Base-by-base conservation (phyloP, 1,140 invertebrate species). In the Portunus trituberculatus region DNA sequence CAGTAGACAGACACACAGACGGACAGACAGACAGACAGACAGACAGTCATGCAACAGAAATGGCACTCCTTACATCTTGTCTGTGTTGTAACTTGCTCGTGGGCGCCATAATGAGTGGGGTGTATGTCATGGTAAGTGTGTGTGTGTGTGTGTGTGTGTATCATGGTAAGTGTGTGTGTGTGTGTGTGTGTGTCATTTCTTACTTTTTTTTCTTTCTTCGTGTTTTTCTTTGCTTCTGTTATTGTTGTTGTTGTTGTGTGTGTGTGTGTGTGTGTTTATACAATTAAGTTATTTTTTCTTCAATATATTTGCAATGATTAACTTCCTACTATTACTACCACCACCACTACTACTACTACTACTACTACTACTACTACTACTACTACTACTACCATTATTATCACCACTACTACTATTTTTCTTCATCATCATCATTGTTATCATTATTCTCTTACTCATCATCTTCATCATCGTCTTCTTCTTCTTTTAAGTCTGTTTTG, bases 41-140 rank as follows among this genome's bases (percentile, higher is more conserved):
- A 59, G 3, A 4, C 52, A 59, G 52, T 59, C 52, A 59, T 59
- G 52, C 52, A 59, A 10, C 52, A 59, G 52, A 59, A 59, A 93
- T 93, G 93, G 93, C 93, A n/a, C 31, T 93, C 1, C 82, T 93
- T 2, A 46, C 83, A 14, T 93, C 93, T 84, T 93, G 93, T 46
- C 46, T 93, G 8, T 93, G 93, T 32, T 93, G 93, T 46, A 87
- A 46, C 46, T 83, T 93, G 6, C 84, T 93, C 0, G 2, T 93
- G 16, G 93, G 93, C 16, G 86, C 93, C 28, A 93, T 93, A 28
- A 59, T 87, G 16, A 84, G 83, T 16, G 93, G 93, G 12, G 83
- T 93, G 8, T 93, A 93, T 52, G 84, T 46, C 32, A 93, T 83
- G 93, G 93, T 93, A 87, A 88, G 93, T 89, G 87, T 39, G 32